Evolutionary conservation across 2,888 invertebrate species (phyloP), one percentile per base, ranked within the genome.

Genomic region (Ypsolopha sequella): DNA sequence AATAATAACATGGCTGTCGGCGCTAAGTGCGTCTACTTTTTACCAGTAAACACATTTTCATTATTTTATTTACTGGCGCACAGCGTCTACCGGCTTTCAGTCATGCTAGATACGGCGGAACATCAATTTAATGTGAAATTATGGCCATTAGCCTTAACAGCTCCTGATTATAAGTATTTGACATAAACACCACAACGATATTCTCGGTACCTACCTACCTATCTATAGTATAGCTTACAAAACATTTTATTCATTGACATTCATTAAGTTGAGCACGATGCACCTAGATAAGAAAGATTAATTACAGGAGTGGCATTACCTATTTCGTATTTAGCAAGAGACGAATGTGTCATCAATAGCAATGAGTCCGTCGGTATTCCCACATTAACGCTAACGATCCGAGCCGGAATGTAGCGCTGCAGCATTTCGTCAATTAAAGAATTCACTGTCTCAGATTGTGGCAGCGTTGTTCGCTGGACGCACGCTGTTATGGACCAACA

Each of bases 361-460:
- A 7, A 43, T 45, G 10, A 48, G 14, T 51, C 36, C 39, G 50
- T 51, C 52, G 47, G 51, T 56, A 56, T 56, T 58, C 55, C 54
- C 58, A 54, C 57, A 58, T 77, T 76, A 76, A 72, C 69, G 67
- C 68, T 76, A 79, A 79, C 71, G 75, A 78, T 73, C 68, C 63
- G 56, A 63, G 56, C 52, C 55, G 76, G 80, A 81, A 84, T 80
- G 79, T 62, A 56, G 68, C 66, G 57, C 63, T 60, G 66, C 73
- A 67, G 71, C 80, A 74, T 81, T 84, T 82, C 65, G 80, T 78
- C 80, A 82, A 82, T 80, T 76, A 79, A 80, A 74, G 79, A 78
- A 82, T 82, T 76, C 72, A 68, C 71, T 68, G 74, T 62, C 67
- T 73, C 65, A 71, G 71, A 73, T 69, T 71, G 77, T 68, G 62